Conservation (phyloP, 2,113 vertebrate genomes). For the Perca flavescens region DNA sequence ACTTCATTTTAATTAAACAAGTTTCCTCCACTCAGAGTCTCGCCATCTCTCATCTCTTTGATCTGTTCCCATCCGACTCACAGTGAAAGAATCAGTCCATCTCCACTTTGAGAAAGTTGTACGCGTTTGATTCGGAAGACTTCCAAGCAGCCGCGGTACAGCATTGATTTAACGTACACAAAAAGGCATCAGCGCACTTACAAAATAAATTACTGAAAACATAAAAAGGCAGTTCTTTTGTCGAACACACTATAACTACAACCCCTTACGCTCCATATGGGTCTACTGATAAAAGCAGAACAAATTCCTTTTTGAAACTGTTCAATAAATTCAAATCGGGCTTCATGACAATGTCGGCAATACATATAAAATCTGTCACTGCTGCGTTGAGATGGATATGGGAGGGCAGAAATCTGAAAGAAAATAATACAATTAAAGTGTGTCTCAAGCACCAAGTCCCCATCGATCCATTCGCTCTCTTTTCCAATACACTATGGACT, state of each 20-base stretch:
- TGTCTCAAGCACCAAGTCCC: constrained; percentile 66
- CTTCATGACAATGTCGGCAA: constrained; percentile 73
- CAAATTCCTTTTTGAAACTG: constrained; percentile 67
- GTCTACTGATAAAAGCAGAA: constrained; percentile 59
- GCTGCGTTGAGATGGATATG: constrained; percentile 64
- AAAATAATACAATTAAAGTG: constrained; percentile 79
- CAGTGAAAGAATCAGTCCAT: constrained; percentile 55
- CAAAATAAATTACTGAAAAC: constrained; percentile 32
- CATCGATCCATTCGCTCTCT: constrained; percentile 70
- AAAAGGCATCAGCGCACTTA: constrained; percentile 30
- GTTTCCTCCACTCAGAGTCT: constrained; percentile 70
- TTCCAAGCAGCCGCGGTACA: constrained; percentile 16
- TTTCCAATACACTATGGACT: constrained; percentile 78
- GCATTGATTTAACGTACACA: constrained; percentile 34
- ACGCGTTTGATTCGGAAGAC: constrained; percentile 62
- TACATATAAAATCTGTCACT: constrained; percentile 77
- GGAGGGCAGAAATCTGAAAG: constrained; percentile 71
- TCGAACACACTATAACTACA: constrained; percentile 43
- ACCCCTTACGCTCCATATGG: constrained; percentile 19
- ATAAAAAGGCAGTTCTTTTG: constrained; percentile 31
- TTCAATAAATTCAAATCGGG: constrained; percentile 77
- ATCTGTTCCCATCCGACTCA: constrained; percentile 73
- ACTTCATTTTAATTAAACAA: constrained; percentile 83
- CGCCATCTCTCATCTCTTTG: constrained; percentile 79
- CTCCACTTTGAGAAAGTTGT: constrained; percentile 73